A percentile compares a stretch with the other conserved stretches of the same genome.
phyloP scores from a whole-genome alignment of 2,797 vertebrate genomes.

The Urosaurus nigricauda region DNA sequence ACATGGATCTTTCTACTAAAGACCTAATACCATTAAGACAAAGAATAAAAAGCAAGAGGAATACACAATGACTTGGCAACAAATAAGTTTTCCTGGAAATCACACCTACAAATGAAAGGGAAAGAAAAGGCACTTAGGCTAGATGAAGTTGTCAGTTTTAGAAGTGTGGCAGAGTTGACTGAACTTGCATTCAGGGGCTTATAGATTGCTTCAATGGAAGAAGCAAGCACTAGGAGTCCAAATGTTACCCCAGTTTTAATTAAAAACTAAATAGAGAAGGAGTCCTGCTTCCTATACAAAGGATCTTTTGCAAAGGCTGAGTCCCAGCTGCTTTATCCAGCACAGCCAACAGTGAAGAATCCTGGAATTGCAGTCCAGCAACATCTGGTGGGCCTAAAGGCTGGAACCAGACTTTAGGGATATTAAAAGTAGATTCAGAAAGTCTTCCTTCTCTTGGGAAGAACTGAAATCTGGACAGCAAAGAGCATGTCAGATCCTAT shows the following conservation, averaged over 20 bases:
- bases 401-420: not conserved
- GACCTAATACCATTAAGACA: not conserved
- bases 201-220: not conserved
- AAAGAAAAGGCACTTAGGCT: not conserved
- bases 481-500: not conserved
- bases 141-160: not conserved
- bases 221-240: not conserved
- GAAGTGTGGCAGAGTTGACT: not conserved
- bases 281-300: not conserved
- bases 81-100: not conserved
- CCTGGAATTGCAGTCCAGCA: too few species aligned
- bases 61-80: not conserved
- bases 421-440: not conserved
- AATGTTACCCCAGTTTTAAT: not conserved
- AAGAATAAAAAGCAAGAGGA: not conserved
- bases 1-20: not conserved
- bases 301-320: not conserved
- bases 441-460: not conserved
- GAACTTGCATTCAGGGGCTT: not conserved
- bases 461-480: not conserved
- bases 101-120: not conserved
- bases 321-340: not conserved
- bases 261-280: not conserved
- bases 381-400: not conserved
- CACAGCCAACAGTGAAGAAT: too few species aligned